Conservation (phyloP, 2,888 invertebrate genomes). For the Ornithoptera priamus region DNA sequence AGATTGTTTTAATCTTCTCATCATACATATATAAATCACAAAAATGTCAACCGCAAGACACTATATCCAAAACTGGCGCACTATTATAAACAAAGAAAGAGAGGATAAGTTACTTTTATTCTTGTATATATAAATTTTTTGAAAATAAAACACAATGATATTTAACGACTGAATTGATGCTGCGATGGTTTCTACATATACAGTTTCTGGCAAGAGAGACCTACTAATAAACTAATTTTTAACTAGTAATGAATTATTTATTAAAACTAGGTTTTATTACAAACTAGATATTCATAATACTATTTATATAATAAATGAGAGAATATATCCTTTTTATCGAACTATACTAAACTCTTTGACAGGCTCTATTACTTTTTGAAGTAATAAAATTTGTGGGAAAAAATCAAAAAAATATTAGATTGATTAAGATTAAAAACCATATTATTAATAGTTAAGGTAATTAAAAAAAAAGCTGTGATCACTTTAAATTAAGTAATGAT, state of each 20-base stretch:
- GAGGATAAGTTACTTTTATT: too few species aligned
- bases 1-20: conserved; percentile 20
- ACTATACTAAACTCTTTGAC: neutral
- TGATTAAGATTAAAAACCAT: neutral
- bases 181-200: too few species aligned
- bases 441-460: neutral
- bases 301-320: neutral
- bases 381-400: neutral
- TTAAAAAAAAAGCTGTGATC: neutral
- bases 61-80: neutral
- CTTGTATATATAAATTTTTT: too few species aligned
- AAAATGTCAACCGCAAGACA: conserved; percentile 29
- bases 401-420: neutral
- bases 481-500: conserved; percentile 7
- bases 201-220: too few species aligned
- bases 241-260: neutral
- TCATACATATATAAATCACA: conserved; percentile 26
- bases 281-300: neutral
- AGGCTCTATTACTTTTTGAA: neutral
- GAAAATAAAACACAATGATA: too few species aligned
- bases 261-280: neutral
- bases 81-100: conserved; percentile 15
- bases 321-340: too few species aligned
- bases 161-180: too few species aligned
- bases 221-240: too few species aligned